These are phyloP conservation scores for Montipora cactus DNA, from an alignment of 64 coral and sea anemone species.

Conservation along the genomic window DNA sequence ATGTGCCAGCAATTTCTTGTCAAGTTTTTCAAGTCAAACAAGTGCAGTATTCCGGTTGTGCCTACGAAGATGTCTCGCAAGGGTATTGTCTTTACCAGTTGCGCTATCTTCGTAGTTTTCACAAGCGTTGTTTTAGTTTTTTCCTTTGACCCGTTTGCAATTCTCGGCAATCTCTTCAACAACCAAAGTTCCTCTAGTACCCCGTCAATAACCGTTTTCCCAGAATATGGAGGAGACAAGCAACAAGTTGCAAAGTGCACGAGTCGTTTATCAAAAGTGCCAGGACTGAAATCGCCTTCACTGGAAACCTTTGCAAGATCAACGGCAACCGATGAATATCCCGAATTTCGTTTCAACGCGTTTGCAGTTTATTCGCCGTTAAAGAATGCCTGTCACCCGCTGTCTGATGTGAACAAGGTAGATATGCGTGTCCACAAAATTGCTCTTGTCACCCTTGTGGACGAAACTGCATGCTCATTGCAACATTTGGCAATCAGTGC, in stretches of 20 bases:
- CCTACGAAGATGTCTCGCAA: background rate
- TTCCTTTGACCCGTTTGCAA: background rate
- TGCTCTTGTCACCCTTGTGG: background rate
- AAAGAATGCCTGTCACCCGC: background rate
- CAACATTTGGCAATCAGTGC: background rate
- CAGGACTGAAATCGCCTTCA: background rate
- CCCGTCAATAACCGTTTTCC: background rate
- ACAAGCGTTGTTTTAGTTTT: background rate
- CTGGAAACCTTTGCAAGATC: background rate
- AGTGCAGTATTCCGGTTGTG: background rate
- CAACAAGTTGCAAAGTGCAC: background rate
- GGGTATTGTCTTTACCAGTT: background rate
- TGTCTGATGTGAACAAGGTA: background rate
- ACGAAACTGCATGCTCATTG: background rate
- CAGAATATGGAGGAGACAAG: background rate
- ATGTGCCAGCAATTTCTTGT: no score
- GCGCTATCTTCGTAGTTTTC: background rate
- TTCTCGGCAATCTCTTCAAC: background rate
- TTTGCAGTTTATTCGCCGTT: background rate
- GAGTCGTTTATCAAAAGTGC: background rate
- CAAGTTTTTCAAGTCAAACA: no score
- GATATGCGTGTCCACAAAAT: background rate
- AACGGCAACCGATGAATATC: background rate
- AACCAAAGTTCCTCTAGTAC: background rate
- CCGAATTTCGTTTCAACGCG: background rate